Evolutionary conservation across 2,113 vertebrate genomes (phyloP).

Genomic region (Chloroceryle aenea): DNA sequence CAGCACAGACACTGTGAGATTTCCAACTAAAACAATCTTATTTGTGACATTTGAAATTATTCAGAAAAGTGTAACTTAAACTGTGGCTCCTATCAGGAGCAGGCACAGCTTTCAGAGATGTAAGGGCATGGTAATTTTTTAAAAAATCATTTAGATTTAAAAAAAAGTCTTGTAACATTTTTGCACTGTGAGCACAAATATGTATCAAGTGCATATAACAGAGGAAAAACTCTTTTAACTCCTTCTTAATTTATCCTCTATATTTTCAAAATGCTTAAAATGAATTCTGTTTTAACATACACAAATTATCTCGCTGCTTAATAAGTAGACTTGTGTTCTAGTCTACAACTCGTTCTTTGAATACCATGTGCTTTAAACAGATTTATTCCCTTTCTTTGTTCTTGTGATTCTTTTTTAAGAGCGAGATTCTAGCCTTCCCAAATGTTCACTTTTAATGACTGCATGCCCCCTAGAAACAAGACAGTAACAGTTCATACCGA

Average conservation of each 20-base stretch:
- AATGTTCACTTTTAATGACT: neutral
- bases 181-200: neutral
- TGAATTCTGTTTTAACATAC: neutral
- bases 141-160: neutral
- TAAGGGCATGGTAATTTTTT: neutral
- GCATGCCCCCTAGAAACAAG: neutral
- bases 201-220: neutral
- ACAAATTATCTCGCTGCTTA: neutral
- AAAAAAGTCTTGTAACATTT: neutral
- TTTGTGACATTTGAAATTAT: neutral
- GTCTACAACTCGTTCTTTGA: neutral
- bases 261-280: neutral
- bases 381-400: neutral
- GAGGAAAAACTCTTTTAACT: neutral
- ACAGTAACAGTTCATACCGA: neutral
- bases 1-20: neutral
- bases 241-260: neutral
- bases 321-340: neutral
- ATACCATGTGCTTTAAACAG: neutral
- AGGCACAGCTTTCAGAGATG: neutral
- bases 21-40: neutral
- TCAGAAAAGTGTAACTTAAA: neutral
- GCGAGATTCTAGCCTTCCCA: neutral
- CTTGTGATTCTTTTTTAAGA: neutral
- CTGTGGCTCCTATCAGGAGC: neutral